Percentiles rank a stretch among this genome's conserved stretches.
Conservation (phyloP, 2,797 vertebrate genomes). For the Apogon talboti region DNA sequence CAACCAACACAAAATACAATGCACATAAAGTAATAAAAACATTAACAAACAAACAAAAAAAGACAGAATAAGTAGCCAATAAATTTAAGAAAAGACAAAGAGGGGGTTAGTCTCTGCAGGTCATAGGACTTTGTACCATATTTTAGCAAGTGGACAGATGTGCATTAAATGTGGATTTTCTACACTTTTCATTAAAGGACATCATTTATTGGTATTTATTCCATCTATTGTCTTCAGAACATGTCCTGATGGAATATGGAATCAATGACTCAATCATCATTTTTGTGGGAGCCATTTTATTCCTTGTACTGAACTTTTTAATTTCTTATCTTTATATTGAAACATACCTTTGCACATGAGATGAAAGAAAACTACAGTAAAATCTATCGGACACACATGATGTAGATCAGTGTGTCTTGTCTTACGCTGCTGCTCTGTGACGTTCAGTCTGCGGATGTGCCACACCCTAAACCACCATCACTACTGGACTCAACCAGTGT, state of each 20-base stretch:
- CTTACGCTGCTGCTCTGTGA: slow-evolving; percentile 25
- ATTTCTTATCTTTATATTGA: slow-evolving; percentile 1
- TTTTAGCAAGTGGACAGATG: too few relatives aligned
- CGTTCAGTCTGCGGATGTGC: slow-evolving; percentile 49
- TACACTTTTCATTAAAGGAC: too few relatives aligned
- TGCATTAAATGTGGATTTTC: too few relatives aligned
- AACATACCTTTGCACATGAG: not conserved
- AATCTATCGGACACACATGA: slow-evolving; percentile 14
- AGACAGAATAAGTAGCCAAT: too few relatives aligned
- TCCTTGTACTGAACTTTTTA: not conserved
- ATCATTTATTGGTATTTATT: too few relatives aligned
- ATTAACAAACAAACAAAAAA: too few relatives aligned
- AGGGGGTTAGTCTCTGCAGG: too few relatives aligned
- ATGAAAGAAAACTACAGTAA: not conserved
- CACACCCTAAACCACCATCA: slow-evolving; percentile 70
- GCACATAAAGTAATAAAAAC: too few relatives aligned
- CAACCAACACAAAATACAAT: too few relatives aligned
- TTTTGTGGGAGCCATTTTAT: slow-evolving; percentile 6
- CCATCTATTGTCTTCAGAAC: too few relatives aligned
- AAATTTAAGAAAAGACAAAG: too few relatives aligned
- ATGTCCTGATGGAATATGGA: not conserved
- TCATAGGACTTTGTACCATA: too few relatives aligned
- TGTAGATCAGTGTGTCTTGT: slow-evolving; percentile 29
- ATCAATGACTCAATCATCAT: not conserved
- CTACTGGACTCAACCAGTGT: not conserved